phyloP scores from a whole-genome alignment of 2,888 invertebrate species.

The Allophyes oxyacanthae region DNA sequence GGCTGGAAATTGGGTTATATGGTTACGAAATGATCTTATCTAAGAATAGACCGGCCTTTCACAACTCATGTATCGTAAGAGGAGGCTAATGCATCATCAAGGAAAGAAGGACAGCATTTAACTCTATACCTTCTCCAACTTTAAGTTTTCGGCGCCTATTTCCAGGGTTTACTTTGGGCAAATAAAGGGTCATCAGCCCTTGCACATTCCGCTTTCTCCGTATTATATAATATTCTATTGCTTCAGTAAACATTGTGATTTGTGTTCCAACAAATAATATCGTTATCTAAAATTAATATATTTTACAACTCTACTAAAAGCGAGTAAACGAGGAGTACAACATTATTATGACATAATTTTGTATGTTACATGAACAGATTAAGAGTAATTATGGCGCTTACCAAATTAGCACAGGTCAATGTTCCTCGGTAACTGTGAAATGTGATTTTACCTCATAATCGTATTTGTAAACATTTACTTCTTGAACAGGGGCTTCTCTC shows the following conservation, averaged over 20 bases:
- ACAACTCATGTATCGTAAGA: not conserved
- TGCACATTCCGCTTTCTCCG: too few species aligned
- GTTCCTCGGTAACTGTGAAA: slow-evolving; percentile 9
- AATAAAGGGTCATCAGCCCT: too few species aligned
- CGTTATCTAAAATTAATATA: slow-evolving; percentile 21
- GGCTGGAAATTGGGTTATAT: slow-evolving; percentile 33
- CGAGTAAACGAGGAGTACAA: slow-evolving; percentile 9
- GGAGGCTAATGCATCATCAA: slow-evolving; percentile 22
- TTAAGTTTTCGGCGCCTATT: too few species aligned
- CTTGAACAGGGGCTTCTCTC: not conserved
- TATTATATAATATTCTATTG: slow-evolving; percentile 30
- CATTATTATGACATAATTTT: slow-evolving; percentile 21
- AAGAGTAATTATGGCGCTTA: slow-evolving; percentile 5
- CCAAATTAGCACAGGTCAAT: slow-evolving; percentile 23
- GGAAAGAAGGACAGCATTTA: slow-evolving; percentile 2
- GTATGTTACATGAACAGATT: slow-evolving; percentile 24
- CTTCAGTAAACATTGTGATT: slow-evolving; percentile 14
- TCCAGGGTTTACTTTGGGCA: too few species aligned
- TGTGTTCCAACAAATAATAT: slow-evolving; percentile 22
- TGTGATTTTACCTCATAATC: slow-evolving; percentile 12
- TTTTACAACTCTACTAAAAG: slow-evolving; percentile 30
- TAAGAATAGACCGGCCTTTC: slow-evolving; percentile 14
- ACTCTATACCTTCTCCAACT: too few species aligned
- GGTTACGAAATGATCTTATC: slow-evolving; percentile 10
- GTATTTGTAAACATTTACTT: not conserved